Base-by-base conservation (phyloP, 2,113 vertebrate genomes). In the Oophaga pumilio region DNA sequence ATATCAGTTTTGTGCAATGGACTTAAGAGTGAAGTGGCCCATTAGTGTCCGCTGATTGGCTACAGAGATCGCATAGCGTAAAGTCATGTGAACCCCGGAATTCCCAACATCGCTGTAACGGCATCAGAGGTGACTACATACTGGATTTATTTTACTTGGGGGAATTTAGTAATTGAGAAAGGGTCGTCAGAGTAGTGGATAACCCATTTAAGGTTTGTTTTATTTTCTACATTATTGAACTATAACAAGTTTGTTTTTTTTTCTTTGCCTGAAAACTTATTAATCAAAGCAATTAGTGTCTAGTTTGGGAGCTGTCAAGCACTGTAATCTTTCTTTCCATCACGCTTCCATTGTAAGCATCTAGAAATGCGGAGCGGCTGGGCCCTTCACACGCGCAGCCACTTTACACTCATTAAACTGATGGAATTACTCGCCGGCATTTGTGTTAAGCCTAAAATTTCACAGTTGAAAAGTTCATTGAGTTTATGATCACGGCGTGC, bases 401-500 rank as follows among this genome's bases (percentile, higher is more conserved):
- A 56, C 52, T 22, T 76, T 12, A 77, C 50, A 43, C 22, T 82
- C 17, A 64, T 82, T 82, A 82, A 13, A 64, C 79, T 82, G 78
- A 64, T 64, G 79, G 79, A 49, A 82, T 82, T 64, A 64, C 33
- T 56, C 11, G 22, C 1, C 14, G 13, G 28, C 49, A 6, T 64
- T n/a, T 26, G 13, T 81, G 78, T 18, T 62, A 6, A 62, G 28
- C 78, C 49, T 57, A 24, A 82, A n/a, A 64, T 49, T 20, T 62
- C 33, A 64, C 33, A 26, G 80, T 68, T 82, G 62, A 82, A 82
- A 82, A 82, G 80, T 82, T 82, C 33, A 82, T 59, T 33, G 60
- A n/a, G 79, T 82, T 82, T 20, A 52, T 24, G 60, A 50, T 22
- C 49, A 14, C 64, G 49, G 28, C 49, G 60, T 64, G 80, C 50